Evolutionary conservation across 2,888 invertebrate species (phyloP), one percentile per base, ranked within the genome.

Genomic region (Clostera curtula): DNA sequence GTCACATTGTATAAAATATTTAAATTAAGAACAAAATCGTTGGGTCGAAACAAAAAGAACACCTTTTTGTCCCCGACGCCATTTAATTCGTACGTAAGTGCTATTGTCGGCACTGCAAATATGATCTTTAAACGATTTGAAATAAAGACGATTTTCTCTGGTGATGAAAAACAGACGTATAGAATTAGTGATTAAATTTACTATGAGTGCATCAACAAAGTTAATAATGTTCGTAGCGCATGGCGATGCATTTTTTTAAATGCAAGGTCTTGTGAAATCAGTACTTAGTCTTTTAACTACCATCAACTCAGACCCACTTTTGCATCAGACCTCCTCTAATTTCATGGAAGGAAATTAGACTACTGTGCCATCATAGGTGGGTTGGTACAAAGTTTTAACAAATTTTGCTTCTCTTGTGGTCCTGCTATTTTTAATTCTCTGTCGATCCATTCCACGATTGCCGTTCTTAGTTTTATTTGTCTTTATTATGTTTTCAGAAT

Each of bases 1-100:
- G 80, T 80, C 75, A 70, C 68, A 48, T 53, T 58, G 72, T 63
- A 69, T 74, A 72, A 79, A 74, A 74, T 80, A 79, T 83, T 82
- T 71, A 79, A 82, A 80, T 82, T 70, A 62, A 67, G 59, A 80
- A 79, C 79, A 72, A 72, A 79, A 74, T 76, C 70, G 64, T 55
- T 64, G 70, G 65, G 57, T 59, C 74, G 69, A 82, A 82, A 80
- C 80, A 83, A 80, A 71, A 58, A 56, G 54, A 53, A 49, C 61
- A 68, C 71, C 72, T 76, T 73, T 72, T 67, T 62, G 62, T 56
- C 53, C 52, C 55, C 38, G 38, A 31, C 34, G 36, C 42, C 45
- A 54, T 64, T 51, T 49, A 45, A 56, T 58, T 49, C 37, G 32
- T 30, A 40, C 32, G 51, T 51, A 45, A 49, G 49, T 56, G 40